Evolutionary conservation across 1,140 invertebrate species (phyloP), one percentile per base, ranked within the genome.

Genomic region (Bombus sibiricus): DNA sequence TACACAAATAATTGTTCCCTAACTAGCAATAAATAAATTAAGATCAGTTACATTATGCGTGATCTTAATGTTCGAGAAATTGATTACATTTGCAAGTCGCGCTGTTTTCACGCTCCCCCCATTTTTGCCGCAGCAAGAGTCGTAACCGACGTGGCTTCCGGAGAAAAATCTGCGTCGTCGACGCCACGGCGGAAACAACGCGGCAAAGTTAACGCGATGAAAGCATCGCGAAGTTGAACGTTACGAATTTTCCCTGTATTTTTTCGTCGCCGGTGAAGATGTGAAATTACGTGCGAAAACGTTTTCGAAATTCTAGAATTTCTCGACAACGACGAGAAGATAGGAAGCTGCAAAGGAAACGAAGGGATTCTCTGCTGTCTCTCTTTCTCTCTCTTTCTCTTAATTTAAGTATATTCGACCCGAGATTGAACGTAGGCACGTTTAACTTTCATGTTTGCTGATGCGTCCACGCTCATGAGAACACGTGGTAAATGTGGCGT

Each of bases 401-500:
- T 34, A 68, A 79, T 79, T 79, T 68, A 28, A 32, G 41, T 18
- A 34, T 43, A 47, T 68, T 69, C 32, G 32, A 68, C 32, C 64
- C 75, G n/a, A n/a, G 25, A 79, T 79, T 37, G 64, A 79, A 32
- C 32, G 62, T 28, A 12, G 62, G 28, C 25, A 13, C 39, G 41
- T 74, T 82, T 62, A 82, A 74, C 37, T 74, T 64, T 82, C 71
- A 37, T 59, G 37, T 32, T 59, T 81, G 39, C 68, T 47, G 77
- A 73, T 43, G 53, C 69, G 43, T 73, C 59, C 80, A 34, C 9
- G 37, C 34, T 3, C 28, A 28, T 39, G 5, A 10, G 1, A 53
- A 9, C 34, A 0, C 28, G n/a, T 39, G 10, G 10, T 3, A 53
- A 15, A 66, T 22, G 41, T 62, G 62, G 41, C 39, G 41, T 12